phyloP scores from a whole-genome alignment of 1,140 invertebrate genomes.

The Lucilia sericata region DNA sequence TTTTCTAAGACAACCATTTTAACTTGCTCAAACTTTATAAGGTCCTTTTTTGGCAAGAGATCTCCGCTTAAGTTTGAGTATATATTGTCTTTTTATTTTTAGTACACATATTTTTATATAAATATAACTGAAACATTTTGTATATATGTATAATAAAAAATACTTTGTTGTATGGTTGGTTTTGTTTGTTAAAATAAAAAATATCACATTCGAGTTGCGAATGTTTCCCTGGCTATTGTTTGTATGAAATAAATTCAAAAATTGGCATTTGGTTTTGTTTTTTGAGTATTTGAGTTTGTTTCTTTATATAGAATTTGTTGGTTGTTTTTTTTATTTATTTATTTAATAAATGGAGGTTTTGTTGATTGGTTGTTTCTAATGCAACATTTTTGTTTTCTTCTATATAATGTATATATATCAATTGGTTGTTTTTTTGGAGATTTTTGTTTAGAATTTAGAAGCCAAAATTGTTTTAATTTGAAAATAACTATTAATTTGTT shows the following conservation, averaged over 20 bases:
- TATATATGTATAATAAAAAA: slow-evolving; percentile 54
- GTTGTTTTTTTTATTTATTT: too few species aligned
- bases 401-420: slow-evolving; percentile 42
- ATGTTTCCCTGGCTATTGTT: slow-evolving; percentile 68
- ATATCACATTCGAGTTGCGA: slow-evolving; percentile 68
- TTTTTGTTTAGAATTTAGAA: slow-evolving; percentile 70
- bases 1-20: slow-evolving; percentile 26
- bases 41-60: not conserved
- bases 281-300: slow-evolving; percentile 2
- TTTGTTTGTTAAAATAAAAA: slow-evolving; percentile 55
- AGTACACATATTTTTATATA: not conserved
- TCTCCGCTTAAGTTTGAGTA: not conserved
- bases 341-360: slow-evolving; percentile 24
- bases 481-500: slow-evolving; percentile 47
- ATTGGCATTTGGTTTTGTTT: slow-evolving; percentile 34
- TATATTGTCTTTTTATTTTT: slow-evolving; percentile 20
- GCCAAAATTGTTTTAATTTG: slow-evolving; percentile 71
- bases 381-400: slow-evolving; percentile 40
- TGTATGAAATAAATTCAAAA: slow-evolving; percentile 65
- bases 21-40: not conserved
- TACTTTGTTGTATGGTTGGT: slow-evolving; percentile 49
- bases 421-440: slow-evolving; percentile 19
- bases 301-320: slow-evolving; percentile 41
- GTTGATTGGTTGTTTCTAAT: slow-evolving; percentile 28
- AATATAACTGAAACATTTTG: slow-evolving; percentile 38